Conservation (phyloP, 2,797 vertebrate genomes). For the Trachops cirrhosus region DNA sequence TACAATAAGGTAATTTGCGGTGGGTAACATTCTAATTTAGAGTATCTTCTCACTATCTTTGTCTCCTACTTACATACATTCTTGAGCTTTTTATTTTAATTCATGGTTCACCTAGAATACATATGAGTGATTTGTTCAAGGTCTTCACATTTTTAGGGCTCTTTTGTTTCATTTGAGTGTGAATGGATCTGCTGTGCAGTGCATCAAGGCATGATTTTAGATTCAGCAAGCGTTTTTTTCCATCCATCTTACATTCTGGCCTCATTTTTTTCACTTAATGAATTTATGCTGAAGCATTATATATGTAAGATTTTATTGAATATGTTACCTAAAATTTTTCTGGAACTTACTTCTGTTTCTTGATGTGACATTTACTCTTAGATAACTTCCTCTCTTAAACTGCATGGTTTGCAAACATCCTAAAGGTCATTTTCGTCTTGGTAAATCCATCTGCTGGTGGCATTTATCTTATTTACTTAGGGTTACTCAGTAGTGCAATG, state of each 20-base stretch:
- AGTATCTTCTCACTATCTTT: background rate
- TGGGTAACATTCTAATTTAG: background rate
- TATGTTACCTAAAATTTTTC: background rate
- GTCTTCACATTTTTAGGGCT: background rate
- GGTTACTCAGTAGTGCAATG: background rate
- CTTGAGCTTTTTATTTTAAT: background rate
- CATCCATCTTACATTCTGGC: background rate
- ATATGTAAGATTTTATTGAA: background rate
- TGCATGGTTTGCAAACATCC: background rate
- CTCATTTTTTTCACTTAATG: constrained; percentile 8
- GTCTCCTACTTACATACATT: background rate
- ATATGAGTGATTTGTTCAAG: background rate
- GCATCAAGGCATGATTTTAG: background rate
- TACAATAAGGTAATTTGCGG: background rate
- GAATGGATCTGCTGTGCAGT: background rate
- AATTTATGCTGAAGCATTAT: background rate
- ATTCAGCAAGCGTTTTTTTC: background rate
- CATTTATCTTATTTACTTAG: background rate
- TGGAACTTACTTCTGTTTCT: background rate
- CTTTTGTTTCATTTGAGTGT: background rate
- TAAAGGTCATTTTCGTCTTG: background rate
- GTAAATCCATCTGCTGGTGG: background rate
- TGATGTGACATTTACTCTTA: constrained; percentile 1
- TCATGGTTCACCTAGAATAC: background rate
- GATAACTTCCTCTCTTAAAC: background rate